Evolutionary conservation across 2,797 vertebrate species (phyloP), one percentile per base, ranked within the genome.

Genomic region (Neosilurus hyrtlii): DNA sequence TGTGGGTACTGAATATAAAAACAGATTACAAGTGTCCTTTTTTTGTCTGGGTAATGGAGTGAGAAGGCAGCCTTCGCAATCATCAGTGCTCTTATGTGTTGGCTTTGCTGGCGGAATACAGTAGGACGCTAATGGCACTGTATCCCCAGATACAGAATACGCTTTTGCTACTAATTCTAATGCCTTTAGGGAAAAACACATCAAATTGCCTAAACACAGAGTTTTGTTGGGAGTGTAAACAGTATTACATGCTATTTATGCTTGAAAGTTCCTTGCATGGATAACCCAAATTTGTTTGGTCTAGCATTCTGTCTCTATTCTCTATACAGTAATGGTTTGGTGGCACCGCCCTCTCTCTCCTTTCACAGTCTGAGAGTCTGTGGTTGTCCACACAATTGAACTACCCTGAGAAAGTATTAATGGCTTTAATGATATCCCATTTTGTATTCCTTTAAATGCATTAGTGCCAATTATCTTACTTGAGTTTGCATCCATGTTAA

Each of bases 401-500:
- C 88, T 89, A 90, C 88, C 88, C 85, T 84, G 86, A 86, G 90
- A 90, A 92, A 92, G 91, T 92, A 91, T 91, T 92, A 90, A 90
- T 90, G 84, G 90, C 90, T 92, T 89, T 92, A 93, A 94, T 93
- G 90, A 91, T 88, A 89, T 91, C 90, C 90, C 91, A 93, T 93
- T 93, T 92, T 85, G 90, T 86, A 84, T 89, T 91, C 89, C 91
- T 94, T 92, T 91, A 93, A 86, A 92, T 91, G 92, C 92, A 94
- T 94, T 93, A 92, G 85, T 87, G 85, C 71, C 85, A 88, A 88
- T 88, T 86, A 87, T 88, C 86, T 86, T 85, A 89, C 88, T 85
- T 84, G 88, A 88, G 89, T 89, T 89, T 95, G 94, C 94, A 94
- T 95, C 94, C 94, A 94, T 95, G 95, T 93, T 94, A 95, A 93